Base-by-base conservation (phyloP, 2,888 invertebrate genomes). In the Apantesis nais region DNA sequence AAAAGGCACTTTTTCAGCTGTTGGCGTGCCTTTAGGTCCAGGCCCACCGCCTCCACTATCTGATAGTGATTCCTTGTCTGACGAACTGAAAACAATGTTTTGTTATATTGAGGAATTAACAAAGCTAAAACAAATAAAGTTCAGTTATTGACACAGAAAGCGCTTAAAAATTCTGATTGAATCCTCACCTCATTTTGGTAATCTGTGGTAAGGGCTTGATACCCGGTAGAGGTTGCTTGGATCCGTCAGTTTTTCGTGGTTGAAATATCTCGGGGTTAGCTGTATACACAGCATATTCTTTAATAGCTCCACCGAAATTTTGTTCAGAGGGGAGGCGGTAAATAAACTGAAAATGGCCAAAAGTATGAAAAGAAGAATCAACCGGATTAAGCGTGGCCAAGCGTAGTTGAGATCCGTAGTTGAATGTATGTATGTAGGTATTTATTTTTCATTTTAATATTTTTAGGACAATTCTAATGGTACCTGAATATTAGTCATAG, bases 181-280 rank as follows among this genome's bases (percentile, higher is more conserved):
- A n/a, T 63, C 55, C n/a, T 83, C 89, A 96, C 96, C 96, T 96
- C 93, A 96, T 95, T 90, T 96, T 96, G 62, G 96, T 95, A 70
- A 96, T 93, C 72, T 95, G 93, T 4, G 96, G 94, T 66, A 95
- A 86, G 1, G 94, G 94, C 83, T 96, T 96, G 71, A 95, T 94
- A 3, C 92, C 93, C 14, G 94, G 89, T 19, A 94, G 79, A 0
- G 88, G 76, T 16, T 89, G 92, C 75, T 93, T 93, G 0, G 85
- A 72, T 0, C 88, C 67, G 52, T 94, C 93, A 0, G 88, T 66
- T 78, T 92, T 93, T 0, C 93, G 88, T 0, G 90, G 84, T 87
- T 97, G 97, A 81, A 98, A 96, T 71, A 98, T 95, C 86, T 97
- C 98, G 0, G 98, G 97, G 87, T 98, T 98, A 0, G 97, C 98